phyloP scores from a whole-genome alignment of 1,140 invertebrate genomes.

The Hylyphantes graminicola region DNA sequence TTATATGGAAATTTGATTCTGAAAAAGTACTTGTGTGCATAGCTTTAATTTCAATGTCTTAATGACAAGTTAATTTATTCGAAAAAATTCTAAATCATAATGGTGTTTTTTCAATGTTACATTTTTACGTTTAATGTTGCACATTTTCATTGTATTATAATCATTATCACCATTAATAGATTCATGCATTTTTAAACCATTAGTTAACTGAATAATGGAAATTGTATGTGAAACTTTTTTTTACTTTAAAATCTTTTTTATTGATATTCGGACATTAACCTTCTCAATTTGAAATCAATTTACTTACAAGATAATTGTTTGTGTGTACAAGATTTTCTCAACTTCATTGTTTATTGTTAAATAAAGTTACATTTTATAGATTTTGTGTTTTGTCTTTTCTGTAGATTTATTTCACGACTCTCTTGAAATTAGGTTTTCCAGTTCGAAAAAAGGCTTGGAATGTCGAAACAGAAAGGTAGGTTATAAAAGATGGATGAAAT shows the following conservation, averaged over 20 bases:
- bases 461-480: neutral
- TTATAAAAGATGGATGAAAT: neutral
- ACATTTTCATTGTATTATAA: slow-evolving; percentile 34
- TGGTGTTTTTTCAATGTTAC: too few species aligned
- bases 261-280: neutral
- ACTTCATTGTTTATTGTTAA: neutral
- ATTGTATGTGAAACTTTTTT: neutral
- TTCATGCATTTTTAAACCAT: neutral
- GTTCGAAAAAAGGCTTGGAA: neutral
- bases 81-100: neutral
- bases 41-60: slow-evolving; percentile 3
- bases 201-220: neutral
- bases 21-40: neutral
- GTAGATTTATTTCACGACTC: neutral
- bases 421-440: neutral
- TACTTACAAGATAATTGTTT: neutral
- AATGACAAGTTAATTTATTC: neutral
- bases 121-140: neutral
- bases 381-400: neutral
- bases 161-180: slow-evolving; percentile 7
- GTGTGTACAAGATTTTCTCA: neutral
- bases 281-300: neutral
- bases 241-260: neutral
- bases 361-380: neutral
- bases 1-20: too few species aligned